phyloP scores from a whole-genome alignment of 2,888 invertebrate genomes.

The Scaptomyza caliginosa region DNA sequence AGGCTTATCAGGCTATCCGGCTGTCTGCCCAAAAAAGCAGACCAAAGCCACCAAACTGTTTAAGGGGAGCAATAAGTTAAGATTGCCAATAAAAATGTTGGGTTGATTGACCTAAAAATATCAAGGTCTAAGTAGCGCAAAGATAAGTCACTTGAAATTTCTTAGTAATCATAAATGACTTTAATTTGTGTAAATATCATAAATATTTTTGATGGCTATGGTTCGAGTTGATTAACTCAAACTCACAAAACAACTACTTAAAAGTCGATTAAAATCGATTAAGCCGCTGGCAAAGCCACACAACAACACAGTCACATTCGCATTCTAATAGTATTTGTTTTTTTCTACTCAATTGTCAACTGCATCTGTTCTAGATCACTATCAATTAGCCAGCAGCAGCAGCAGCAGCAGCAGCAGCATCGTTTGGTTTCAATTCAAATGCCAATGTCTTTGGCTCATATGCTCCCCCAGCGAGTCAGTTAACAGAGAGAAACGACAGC shows the following conservation, averaged over 20 bases:
- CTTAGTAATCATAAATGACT: neutral
- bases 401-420: conserved; percentile 40
- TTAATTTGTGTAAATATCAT: neutral
- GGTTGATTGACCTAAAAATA: conserved; percentile 54
- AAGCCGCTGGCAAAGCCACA: too few species aligned
- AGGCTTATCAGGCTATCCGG: conserved; percentile 68
- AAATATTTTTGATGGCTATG: too few species aligned
- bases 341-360: conserved; percentile 48
- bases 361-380: conserved; percentile 56
- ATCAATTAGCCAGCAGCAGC: conserved; percentile 57
- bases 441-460: conserved; percentile 49
- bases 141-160: neutral
- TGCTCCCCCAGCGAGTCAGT: conserved; percentile 50
- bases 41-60: neutral
- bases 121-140: conserved; percentile 12
- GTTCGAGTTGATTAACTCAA: too few species aligned
- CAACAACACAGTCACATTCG: neutral
- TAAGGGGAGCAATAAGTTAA: conserved; percentile 10
- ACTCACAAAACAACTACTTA: neutral
- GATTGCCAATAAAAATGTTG: conserved; percentile 8
- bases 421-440: conserved; percentile 60
- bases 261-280: too few species aligned
- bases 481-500: neutral
- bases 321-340: neutral
- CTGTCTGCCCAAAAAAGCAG: conserved; percentile 46